A percentile compares a stretch with the other conserved stretches of the same genome.
phyloP scores from a whole-genome alignment of 30 jellyfish, hydroid and myxozoan genomes.

The Cassiopea xamachana region DNA sequence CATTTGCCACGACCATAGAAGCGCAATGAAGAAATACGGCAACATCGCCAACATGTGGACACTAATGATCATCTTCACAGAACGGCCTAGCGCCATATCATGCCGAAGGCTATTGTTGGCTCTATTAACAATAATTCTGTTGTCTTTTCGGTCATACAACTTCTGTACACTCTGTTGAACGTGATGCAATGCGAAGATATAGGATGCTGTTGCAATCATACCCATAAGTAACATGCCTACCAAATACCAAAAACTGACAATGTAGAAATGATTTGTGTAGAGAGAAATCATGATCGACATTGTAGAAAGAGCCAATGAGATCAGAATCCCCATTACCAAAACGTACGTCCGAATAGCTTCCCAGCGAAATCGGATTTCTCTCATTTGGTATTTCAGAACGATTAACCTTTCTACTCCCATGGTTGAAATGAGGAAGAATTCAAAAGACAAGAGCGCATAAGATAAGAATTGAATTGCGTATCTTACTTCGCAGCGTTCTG shows the following conservation, averaged over 20 bases:
- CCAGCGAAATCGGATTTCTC: conserved; percentile 36
- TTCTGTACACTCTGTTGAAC: conserved; percentile 37
- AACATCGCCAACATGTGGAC: background rate
- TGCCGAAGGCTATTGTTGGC: conserved; percentile 17
- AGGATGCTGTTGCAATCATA: background rate
- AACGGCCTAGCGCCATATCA: conserved; percentile 44
- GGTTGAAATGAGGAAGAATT: conserved; percentile 18
- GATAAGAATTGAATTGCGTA: conserved; percentile 26
- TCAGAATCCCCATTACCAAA: background rate
- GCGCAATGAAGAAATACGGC: conserved; percentile 18
- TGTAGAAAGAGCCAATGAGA: background rate
- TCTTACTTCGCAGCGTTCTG: background rate
- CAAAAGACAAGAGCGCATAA: conserved; percentile 16
- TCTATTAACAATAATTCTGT: background rate
- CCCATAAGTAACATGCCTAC: background rate
- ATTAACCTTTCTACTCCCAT: conserved; percentile 58
- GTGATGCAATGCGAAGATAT: conserved; percentile 15
- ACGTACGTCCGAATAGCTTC: conserved; percentile 30
- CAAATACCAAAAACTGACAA: conserved; percentile 26
- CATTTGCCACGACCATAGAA: conserved; percentile 45
- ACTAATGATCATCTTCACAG: conserved; percentile 12
- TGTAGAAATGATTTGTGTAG: conserved; percentile 27
- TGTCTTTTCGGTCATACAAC: conserved; percentile 7
- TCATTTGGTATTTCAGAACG: conserved; percentile 41
- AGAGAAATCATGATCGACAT: conserved; percentile 29